Evolutionary conservation across 2,797 vertebrate species (phyloP).

Genomic region (Hipposideros larvatus): DNA sequence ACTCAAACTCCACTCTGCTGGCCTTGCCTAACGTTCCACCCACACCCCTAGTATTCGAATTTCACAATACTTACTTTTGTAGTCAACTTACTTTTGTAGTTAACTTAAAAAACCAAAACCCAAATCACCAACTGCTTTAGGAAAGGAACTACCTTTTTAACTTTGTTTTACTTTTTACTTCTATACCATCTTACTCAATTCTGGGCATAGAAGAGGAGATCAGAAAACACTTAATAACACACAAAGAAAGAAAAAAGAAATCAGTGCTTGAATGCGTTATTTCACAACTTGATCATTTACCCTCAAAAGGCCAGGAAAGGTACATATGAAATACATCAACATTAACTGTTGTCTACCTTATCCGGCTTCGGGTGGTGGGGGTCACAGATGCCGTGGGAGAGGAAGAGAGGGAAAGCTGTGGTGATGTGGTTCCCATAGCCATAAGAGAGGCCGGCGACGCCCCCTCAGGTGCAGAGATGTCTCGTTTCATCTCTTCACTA

Average conservation of each 20-base stretch:
- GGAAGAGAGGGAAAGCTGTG: slow-evolving; percentile 93
- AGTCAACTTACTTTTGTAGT: not conserved
- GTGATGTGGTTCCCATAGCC: slow-evolving; percentile 93
- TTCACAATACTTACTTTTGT: not conserved
- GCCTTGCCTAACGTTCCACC: not conserved
- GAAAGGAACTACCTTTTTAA: not conserved
- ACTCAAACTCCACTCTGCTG: not conserved
- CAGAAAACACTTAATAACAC: not conserved
- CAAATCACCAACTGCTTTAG: not conserved
- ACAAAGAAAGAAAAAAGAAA: not conserved
- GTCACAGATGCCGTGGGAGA: slow-evolving; percentile 96
- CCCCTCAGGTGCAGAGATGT: slow-evolving; percentile 93
- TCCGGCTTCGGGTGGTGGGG: slow-evolving; percentile 95
- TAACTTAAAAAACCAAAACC: not conserved
- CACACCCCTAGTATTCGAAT: not conserved
- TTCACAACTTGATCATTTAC: not conserved
- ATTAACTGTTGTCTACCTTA: slow-evolving; percentile 89
- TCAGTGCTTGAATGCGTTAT: not conserved
- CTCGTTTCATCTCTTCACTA: slow-evolving; percentile 96
- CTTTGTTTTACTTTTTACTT: not conserved
- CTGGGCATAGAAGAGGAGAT: not conserved
- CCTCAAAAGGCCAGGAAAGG: not conserved
- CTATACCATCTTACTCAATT: not conserved
- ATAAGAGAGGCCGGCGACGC: slow-evolving; percentile 93
- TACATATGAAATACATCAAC: fast-evolving